phyloP scores from a whole-genome alignment of 2,797 vertebrate species.

The Pelobates cultripes region DNA sequence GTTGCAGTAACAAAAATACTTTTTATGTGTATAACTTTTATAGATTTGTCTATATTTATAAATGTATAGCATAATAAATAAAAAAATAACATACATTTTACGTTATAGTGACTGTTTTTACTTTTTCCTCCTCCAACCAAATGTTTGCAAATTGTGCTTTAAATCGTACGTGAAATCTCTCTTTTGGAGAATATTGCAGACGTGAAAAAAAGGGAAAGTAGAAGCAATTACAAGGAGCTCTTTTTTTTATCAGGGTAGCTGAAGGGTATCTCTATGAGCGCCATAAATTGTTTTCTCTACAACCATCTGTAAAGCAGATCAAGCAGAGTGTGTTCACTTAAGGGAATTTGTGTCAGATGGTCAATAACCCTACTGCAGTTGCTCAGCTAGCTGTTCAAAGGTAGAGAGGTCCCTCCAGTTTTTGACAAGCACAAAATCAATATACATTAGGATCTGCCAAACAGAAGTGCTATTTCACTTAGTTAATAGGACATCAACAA shows the following conservation, averaged over 20 bases:
- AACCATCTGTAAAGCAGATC: constrained; percentile 73
- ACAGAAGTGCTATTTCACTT: constrained; percentile 63
- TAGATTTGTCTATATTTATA: too few species aligned
- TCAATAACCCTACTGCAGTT: constrained; percentile 63
- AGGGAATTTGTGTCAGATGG: constrained; percentile 68
- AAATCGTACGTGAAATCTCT: too few species aligned
- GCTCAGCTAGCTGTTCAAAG: constrained; percentile 55
- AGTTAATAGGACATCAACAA: constrained; percentile 60
- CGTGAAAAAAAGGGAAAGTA: background rate
- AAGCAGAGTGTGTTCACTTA: constrained; percentile 63
- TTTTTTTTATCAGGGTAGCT: background rate
- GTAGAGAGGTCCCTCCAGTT: constrained; percentile 48
- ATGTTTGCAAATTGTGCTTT: too few species aligned
- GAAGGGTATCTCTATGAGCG: constrained; percentile 11
- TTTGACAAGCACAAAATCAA: constrained; percentile 66
- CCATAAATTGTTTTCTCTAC: constrained; percentile 57
- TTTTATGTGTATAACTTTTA: too few species aligned
- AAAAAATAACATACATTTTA: too few species aligned
- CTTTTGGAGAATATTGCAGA: too few species aligned
- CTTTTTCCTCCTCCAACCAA: too few species aligned
- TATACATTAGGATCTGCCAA: constrained; percentile 62
- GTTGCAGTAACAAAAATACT: too few species aligned
- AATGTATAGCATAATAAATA: too few species aligned
- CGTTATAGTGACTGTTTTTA: too few species aligned
- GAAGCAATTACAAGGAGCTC: constrained; percentile 23